Percentiles rank a stretch among this genome's conserved stretches.
Evolutionary conservation across 2,113 vertebrate species (phyloP).

Genomic region (Phaethornis superciliosus): DNA sequence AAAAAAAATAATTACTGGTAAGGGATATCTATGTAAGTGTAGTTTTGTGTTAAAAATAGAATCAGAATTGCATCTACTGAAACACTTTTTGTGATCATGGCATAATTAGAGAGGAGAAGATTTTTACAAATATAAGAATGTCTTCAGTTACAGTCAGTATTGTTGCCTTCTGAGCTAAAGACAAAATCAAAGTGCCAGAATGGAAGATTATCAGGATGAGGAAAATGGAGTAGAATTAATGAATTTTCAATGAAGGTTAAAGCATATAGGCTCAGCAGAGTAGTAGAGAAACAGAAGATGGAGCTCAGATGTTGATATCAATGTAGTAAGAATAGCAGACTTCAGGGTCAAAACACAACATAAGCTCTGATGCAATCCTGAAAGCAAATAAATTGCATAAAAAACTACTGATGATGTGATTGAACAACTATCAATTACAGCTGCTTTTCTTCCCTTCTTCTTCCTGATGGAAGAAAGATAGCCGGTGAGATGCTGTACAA

Average conservation of each 20-base stretch:
- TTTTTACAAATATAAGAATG: background rate
- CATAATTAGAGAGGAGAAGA: background rate
- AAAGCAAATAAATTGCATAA: background rate
- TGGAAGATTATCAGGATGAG: background rate
- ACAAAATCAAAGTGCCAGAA: background rate
- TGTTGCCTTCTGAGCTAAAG: background rate
- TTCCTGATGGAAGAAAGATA: background rate
- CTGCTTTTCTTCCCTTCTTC: background rate
- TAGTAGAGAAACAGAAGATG: background rate
- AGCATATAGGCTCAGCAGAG: background rate
- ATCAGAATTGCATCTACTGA: background rate
- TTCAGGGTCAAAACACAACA: background rate
- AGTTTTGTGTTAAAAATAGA: background rate
- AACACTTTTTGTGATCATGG: background rate
- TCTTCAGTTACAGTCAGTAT: constrained; percentile 18
- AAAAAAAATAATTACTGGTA: background rate
- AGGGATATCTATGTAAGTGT: background rate
- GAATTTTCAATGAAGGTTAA: constrained; percentile 16
- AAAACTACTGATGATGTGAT: background rate
- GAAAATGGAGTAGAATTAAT: constrained; percentile 25
- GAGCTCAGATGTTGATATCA: background rate
- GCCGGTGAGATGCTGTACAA: background rate
- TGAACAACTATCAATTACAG: background rate
- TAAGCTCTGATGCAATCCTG: background rate
- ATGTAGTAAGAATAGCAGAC: background rate